Conservation (phyloP, 2,113 vertebrate genomes). For the Erpornis zantholeuca region DNA sequence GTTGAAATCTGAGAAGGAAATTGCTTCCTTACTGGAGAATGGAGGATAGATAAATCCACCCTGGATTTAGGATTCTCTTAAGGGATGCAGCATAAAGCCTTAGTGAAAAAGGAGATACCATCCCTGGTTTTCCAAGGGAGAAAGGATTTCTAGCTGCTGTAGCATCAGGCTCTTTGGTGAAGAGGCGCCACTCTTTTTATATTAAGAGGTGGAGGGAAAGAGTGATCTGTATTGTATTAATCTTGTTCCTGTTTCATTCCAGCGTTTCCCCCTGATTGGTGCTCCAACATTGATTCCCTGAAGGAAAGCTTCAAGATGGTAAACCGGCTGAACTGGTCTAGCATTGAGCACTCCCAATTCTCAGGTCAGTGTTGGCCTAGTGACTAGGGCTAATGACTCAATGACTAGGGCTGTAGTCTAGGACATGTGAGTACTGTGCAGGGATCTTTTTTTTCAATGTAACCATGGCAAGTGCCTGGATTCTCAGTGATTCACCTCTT, state of each 20-base stretch:
- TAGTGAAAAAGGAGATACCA: neutral
- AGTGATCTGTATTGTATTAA: neutral
- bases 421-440: neutral
- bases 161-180: neutral
- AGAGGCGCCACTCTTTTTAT: neutral
- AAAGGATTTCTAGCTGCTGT: neutral
- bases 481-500: neutral
- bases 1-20: neutral
- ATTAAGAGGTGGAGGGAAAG: neutral
- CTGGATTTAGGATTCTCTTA: neutral
- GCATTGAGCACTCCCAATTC: conserved; percentile 90
- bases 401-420: neutral
- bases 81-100: neutral
- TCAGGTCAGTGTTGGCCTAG: conserved; percentile 80
- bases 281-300: conserved; percentile 89
- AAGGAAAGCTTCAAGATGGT: conserved; percentile 97
- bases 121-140: neutral
- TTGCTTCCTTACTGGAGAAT: neutral
- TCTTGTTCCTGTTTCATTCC: neutral
- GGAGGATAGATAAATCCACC: neutral
- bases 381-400: neutral
- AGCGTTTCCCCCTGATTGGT: conserved; percentile 92
- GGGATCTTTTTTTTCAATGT: neutral
- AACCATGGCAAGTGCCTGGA: rapidly evolving
- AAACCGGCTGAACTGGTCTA: conserved; percentile 93